Base-by-base conservation (phyloP, 2,888 invertebrate species). In the Drosophila lacicola region DNA sequence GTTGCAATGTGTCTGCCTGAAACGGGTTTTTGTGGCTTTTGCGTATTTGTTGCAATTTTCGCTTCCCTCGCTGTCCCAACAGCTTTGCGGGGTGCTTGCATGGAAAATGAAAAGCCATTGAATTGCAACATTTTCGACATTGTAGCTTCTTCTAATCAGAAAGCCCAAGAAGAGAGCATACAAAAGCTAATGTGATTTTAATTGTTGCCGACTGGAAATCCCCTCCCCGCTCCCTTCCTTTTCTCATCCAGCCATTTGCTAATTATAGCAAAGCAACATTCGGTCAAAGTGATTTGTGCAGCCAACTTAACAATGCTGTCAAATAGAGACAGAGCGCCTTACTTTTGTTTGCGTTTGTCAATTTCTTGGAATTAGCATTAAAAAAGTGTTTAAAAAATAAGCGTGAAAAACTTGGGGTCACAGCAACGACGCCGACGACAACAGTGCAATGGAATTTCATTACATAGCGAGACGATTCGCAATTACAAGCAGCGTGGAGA, bases 131-230 rank as follows among this genome's bases (percentile, higher is more conserved):
- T 49, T 36, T 55, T 50, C 45, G 69, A 51, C 45, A 47, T 45
- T 64, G 61, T 58, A 49, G 45, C 11, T 34, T 49, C 36, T 49
- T 64, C 47, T 53, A 51, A 49, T 46, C 58, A 46, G 29, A 49
- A 9, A 34, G 25, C 17, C 13, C 44, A 33, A 21, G 19, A 44
- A 61, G 42, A 42, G 19, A 37, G 69, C 36, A 37, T 11, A 47
- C 6, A 68, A 44, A 51, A 65, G 65, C 65, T 81, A 82, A 87
- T 87, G 73, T 34, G 65, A 63, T 82, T 82, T 87, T 87, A 82
- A 87, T 82, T 82, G 69, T 78, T 65, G 47, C 37, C 41, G 42
- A 47, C 25, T 42, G 10, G 2, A 29, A 1, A 3, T 41, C 9
- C 42, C n/a, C 14, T 14, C 9, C 0, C 13, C 5, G 2, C 21